A percentile compares a stretch with the other conserved stretches of the same genome.
phyloP scores from a whole-genome alignment of 2,797 vertebrate species.

The Labroides dimidiatus region DNA sequence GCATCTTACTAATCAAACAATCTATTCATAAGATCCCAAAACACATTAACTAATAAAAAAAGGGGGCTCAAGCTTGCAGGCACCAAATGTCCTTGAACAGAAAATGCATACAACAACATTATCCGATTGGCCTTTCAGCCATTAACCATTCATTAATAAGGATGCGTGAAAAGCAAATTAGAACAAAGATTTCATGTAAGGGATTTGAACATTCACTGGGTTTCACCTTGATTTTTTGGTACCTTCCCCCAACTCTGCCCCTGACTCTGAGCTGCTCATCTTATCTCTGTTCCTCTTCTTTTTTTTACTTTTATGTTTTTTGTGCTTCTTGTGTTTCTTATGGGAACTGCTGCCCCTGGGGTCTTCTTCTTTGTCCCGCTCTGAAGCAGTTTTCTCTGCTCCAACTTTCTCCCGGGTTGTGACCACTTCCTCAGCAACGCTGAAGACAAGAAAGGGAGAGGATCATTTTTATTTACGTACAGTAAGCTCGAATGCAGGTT shows the following conservation, averaged over 20 bases:
- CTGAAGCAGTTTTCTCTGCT: slow-evolving; percentile 2
- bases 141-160: neutral
- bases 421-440: slow-evolving; percentile 12
- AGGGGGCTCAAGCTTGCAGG: neutral
- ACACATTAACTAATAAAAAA: neutral
- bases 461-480: too few relatives aligned
- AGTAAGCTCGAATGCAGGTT: too few relatives aligned
- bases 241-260: slow-evolving; percentile 53
- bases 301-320: slow-evolving; percentile 84
- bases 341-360: slow-evolving; percentile 43
- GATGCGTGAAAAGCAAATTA: neutral
- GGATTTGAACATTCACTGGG: neutral
- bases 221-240: slow-evolving; percentile 53
- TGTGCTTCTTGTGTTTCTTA: slow-evolving; percentile 83
- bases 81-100: neutral
- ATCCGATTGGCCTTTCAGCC: neutral
- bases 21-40: neutral
- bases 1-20: neutral
- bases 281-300: slow-evolving; percentile 70
- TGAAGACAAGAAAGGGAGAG: slow-evolving; percentile 5
- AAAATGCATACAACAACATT: neutral
- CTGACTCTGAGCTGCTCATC: slow-evolving; percentile 77
- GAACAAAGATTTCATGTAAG: neutral
- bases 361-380: slow-evolving; percentile 33
- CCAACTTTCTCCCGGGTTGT: neutral